Conservation (phyloP, 2,113 vertebrate genomes). For the Phrynosoma blainvillii region DNA sequence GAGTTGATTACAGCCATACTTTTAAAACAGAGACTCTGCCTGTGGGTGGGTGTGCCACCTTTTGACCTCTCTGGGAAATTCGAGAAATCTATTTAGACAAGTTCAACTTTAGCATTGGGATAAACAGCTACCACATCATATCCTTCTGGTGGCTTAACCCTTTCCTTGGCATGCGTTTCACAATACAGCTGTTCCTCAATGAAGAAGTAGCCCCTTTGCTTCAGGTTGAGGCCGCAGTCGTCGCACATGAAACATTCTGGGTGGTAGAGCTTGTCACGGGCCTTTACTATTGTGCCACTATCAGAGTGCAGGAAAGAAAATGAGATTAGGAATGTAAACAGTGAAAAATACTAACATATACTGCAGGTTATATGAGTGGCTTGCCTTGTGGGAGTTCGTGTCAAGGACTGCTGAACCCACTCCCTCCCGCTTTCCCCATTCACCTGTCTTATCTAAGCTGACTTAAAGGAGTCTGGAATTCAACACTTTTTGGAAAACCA, state of each 20-base stretch:
- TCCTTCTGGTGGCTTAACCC: constrained; percentile 94
- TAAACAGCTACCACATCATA: constrained; percentile 99
- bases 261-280: constrained; percentile 96
- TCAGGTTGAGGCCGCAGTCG: constrained; percentile 93
- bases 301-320: constrained; percentile 6
- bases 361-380: not conserved
- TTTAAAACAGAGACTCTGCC: constrained; percentile 33
- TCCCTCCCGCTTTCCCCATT: not conserved
- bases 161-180: constrained; percentile 93
- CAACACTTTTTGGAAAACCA: not conserved
- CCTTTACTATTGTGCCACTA: constrained; percentile 96
- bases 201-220: constrained; percentile 96
- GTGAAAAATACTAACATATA: not conserved
- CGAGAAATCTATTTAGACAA: constrained; percentile 76
- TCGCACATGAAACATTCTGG: constrained; percentile 96
- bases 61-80: constrained; percentile 42
- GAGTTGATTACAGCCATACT: constrained; percentile 37
- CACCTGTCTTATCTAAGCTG: no score
- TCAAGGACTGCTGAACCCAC: not conserved
- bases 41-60: constrained; percentile 50
- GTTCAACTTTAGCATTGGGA: constrained; percentile 95
- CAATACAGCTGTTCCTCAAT: constrained; percentile 96
- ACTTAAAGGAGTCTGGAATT: not conserved
- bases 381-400: not conserved
- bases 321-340: not conserved